Conservation (phyloP, 2,113 vertebrate species). For the Thamnaconus septentrionalis region DNA sequence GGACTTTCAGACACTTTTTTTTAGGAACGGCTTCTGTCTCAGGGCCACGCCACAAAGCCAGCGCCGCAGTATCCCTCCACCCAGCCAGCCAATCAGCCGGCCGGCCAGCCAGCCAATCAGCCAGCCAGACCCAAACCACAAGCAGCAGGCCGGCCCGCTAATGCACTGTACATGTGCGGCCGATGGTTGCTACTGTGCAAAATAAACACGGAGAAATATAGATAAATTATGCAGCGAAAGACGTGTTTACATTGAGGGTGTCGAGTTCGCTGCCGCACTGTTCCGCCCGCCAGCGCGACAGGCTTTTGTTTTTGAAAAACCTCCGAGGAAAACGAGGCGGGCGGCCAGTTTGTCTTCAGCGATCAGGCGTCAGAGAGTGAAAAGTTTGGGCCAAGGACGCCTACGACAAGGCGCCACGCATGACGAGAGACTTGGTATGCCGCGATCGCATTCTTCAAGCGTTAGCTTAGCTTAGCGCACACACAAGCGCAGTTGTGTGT, state of each 20-base stretch:
- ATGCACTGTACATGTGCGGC: conserved; percentile 39
- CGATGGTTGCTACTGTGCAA: conserved; percentile 58
- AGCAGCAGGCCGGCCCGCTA: conserved; percentile 7
- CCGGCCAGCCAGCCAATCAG: conserved; percentile 16
- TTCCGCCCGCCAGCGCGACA: too few relatives aligned
- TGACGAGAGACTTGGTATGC: conserved; percentile 52
- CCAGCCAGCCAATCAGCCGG: conserved; percentile 15
- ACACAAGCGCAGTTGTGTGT: too few relatives aligned
- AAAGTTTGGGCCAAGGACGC: not conserved
- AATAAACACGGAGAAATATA: conserved; percentile 66
- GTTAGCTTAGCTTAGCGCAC: conserved; percentile 23
- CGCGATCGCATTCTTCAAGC: conserved; percentile 50
- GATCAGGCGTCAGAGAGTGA: too few relatives aligned
- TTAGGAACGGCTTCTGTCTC: conserved; percentile 33
- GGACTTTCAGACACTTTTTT: conserved; percentile 48
- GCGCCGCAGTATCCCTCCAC: conserved; percentile 36
- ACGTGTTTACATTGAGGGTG: conserved; percentile 67
- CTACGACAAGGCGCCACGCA: conserved; percentile 29
- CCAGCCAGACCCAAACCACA: conserved; percentile 19
- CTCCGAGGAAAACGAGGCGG: conserved; percentile 56
- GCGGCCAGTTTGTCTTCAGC: conserved; percentile 8
- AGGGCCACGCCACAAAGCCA: conserved; percentile 36
- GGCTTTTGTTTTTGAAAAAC: conserved; percentile 40
- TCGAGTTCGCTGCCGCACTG: conserved; percentile 57
- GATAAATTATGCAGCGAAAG: conserved; percentile 66